Conservation (phyloP, 2,888 invertebrate genomes). For the Spatulosminthurus flaviceps region DNA sequence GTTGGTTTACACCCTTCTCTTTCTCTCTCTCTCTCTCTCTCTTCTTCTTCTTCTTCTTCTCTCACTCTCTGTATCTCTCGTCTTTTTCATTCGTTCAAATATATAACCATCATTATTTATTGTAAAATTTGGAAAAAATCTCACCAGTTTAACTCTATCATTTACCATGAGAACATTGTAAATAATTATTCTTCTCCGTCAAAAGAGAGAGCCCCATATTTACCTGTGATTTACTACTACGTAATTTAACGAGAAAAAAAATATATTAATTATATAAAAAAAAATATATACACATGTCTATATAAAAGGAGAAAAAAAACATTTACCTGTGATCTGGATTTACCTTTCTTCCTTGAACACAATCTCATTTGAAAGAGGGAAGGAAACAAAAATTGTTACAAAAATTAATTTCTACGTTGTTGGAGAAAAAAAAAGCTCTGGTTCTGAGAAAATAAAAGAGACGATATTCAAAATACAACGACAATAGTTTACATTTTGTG, state of each 20-base stretch:
- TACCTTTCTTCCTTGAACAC: no score
- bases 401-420: no score
- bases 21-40: no score
- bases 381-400: not conserved
- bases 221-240: constrained; percentile 9
- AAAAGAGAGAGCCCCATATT: not conserved
- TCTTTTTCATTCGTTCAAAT: not conserved
- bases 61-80: no score
- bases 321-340: constrained; percentile 24
- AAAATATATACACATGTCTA: not conserved
- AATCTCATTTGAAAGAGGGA: no score
- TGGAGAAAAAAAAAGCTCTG: not conserved
- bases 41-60: constrained; percentile 6
- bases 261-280: not conserved
- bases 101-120: not conserved
- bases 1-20: constrained; percentile 11
- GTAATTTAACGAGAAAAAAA: constrained; percentile 14
- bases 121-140: no score
- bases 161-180: no score
- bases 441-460: not conserved
- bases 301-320: not conserved
- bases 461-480: not conserved
- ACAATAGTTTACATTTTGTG: constrained; percentile 14
- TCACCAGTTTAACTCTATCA: no score
- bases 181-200: no score